A percentile compares a stretch with the other conserved stretches of the same genome.
These are phyloP conservation scores for Thera obeliscata DNA, from an alignment of 2,888 invertebrate genomes.

Conservation along the genomic window DNA sequence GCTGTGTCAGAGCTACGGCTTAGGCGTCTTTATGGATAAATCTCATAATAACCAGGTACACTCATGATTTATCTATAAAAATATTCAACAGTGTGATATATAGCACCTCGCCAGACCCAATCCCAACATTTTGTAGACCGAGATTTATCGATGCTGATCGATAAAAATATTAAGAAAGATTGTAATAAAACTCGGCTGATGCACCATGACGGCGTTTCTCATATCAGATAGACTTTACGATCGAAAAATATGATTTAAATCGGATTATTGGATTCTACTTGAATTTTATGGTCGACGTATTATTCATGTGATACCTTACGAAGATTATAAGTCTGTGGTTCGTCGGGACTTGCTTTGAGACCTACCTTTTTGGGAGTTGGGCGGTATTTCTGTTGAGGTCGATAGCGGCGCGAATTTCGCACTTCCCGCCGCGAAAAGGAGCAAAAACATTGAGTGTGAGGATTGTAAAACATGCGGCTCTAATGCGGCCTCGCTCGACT, in stretches of 20 bases:
- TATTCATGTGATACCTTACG: constrained; percentile 48
- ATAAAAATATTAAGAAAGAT: constrained; percentile 68
- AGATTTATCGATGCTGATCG: constrained; percentile 70
- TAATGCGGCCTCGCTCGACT: constrained; percentile 44
- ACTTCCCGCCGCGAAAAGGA: constrained; percentile 58
- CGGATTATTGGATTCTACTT: constrained; percentile 58
- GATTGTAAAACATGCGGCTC: constrained; percentile 61
- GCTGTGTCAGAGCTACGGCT: constrained; percentile 30
- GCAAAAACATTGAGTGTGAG: constrained; percentile 55
- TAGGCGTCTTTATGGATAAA: constrained; percentile 51
- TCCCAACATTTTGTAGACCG: constrained; percentile 55
- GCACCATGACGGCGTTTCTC: constrained; percentile 51
- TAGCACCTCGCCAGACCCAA: constrained; percentile 59
- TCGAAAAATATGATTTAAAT: constrained; percentile 61
- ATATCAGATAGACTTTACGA: constrained; percentile 60
- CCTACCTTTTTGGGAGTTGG: constrained; percentile 47
- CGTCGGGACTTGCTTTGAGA: constrained; percentile 40
- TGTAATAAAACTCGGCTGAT: constrained; percentile 59
- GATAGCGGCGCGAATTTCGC: constrained; percentile 63
- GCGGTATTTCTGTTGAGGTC: constrained; percentile 54
- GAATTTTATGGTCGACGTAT: constrained; percentile 53
- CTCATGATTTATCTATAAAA: constrained; percentile 67
- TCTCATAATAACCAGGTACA: constrained; percentile 61
- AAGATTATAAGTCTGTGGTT: constrained; percentile 42
- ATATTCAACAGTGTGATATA: constrained; percentile 62